Percentiles rank a stretch among this genome's conserved stretches.
Evolutionary conservation across 2,113 vertebrate genomes (phyloP).

Genomic region (Paracanthobrama guichenoti): DNA sequence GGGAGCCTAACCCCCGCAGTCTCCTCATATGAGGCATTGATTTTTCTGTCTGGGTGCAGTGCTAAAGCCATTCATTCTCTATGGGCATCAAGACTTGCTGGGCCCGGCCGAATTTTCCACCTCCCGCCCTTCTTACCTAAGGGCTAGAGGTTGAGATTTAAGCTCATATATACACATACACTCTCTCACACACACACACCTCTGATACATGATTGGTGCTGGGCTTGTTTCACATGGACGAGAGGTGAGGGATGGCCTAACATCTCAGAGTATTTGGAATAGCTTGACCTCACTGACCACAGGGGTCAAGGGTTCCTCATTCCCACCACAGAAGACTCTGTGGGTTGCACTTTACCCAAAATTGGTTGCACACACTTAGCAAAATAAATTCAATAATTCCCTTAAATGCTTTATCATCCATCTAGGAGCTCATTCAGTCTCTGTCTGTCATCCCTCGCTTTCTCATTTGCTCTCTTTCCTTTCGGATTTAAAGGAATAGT

Average conservation of each 20-base stretch:
- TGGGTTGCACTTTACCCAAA: slow-evolving; percentile 44
- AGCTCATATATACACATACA: slow-evolving; percentile 51
- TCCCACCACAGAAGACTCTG: slow-evolving; percentile 36
- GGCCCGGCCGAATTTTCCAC: slow-evolving; percentile 81
- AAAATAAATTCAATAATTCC: slow-evolving; percentile 57
- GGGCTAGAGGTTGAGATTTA: slow-evolving; percentile 87
- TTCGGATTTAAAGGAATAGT: background rate
- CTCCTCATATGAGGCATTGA: slow-evolving; percentile 99
- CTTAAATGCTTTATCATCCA: slow-evolving; percentile 46
- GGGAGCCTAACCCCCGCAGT: slow-evolving; percentile 98
- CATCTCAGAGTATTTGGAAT: slow-evolving; percentile 65
- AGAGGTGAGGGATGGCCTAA: slow-evolving; percentile 66
- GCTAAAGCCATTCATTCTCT: slow-evolving; percentile 98
- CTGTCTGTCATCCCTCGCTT: background rate
- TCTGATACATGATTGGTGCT: slow-evolving; percentile 81
- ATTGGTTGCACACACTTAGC: slow-evolving; percentile 55
- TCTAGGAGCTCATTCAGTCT: slow-evolving; percentile 31
- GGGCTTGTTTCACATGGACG: slow-evolving; percentile 77
- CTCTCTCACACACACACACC: slow-evolving; percentile 52
- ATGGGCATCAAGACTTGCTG: slow-evolving; percentile 86
- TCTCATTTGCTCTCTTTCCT: background rate
- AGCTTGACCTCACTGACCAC: slow-evolving; percentile 69
- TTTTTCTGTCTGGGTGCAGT: slow-evolving; percentile 95
- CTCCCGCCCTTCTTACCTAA: slow-evolving; percentile 76
- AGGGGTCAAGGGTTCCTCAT: slow-evolving; percentile 62